Evolutionary conservation across 2,888 invertebrate genomes (phyloP).

Genomic region (Orchesella flavescens): DNA sequence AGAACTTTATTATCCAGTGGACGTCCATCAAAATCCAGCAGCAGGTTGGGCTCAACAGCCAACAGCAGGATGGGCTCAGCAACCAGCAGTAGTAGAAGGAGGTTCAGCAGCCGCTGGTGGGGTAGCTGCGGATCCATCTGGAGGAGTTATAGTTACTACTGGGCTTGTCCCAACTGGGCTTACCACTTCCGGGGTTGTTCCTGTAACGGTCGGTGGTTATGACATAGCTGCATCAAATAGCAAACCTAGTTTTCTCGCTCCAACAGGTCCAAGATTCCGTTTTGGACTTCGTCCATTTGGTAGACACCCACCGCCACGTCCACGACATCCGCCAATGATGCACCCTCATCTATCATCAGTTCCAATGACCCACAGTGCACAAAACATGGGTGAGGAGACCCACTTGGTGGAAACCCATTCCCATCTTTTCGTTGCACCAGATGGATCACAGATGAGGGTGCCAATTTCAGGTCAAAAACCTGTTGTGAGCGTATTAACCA

Average conservation of each 20-base stretch:
- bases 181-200: neutral
- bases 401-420: conserved; percentile 47
- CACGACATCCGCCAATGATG: neutral
- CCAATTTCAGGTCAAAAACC: conserved; percentile 30
- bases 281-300: conserved; percentile 25
- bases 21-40: conserved; percentile 3
- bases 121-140: neutral
- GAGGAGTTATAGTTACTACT: neutral
- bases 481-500: neutral
- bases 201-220: neutral
- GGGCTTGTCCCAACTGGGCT: neutral
- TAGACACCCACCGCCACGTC: conserved; percentile 24
- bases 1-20: neutral
- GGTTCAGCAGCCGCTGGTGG: neutral
- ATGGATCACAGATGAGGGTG: conserved; percentile 30
- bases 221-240: neutral
- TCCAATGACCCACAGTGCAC: neutral
- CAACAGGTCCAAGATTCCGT: conserved; percentile 16
- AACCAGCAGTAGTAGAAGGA: neutral
- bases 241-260: conserved; percentile 12
- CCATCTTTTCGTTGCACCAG: conserved; percentile 29
- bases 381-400: conserved; percentile 30
- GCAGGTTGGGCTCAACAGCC: neutral
- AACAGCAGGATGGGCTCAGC: neutral
- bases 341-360: neutral